Evolutionary conservation across 2,888 invertebrate species (phyloP).

Genomic region (Nebria salina): DNA sequence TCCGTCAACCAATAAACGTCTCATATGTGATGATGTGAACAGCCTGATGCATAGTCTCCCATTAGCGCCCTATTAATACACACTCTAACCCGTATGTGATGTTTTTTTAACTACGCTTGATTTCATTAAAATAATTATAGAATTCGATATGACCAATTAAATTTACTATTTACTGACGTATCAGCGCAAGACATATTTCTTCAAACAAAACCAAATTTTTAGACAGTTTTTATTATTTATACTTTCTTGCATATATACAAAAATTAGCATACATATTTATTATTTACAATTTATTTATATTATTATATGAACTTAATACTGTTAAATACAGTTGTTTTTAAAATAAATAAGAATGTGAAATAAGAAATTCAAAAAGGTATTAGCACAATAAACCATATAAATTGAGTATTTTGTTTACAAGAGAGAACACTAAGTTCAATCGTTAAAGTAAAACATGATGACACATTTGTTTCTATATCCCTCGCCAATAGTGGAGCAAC

Average conservation of each 20-base stretch:
- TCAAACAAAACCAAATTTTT: neutral
- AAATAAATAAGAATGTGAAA: no score
- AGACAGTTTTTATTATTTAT: neutral
- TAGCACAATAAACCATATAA: no score
- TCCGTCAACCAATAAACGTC: constrained; percentile 18
- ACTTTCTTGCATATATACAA: no score
- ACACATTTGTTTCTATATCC: neutral
- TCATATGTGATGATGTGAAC: neutral
- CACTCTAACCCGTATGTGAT: neutral
- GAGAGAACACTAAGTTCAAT: neutral
- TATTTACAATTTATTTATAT: no score
- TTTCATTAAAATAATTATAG: neutral
- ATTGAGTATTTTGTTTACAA: no score
- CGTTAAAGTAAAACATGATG: neutral
- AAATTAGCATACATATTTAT: no score
- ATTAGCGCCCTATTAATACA: neutral
- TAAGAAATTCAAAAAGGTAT: no score
- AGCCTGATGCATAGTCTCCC: neutral
- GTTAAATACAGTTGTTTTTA: no score
- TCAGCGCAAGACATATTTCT: neutral
- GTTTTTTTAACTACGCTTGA: neutral
- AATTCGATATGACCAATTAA: neutral
- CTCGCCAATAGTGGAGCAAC: neutral
- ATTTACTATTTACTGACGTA: neutral
- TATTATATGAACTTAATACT: no score